phyloP scores from a whole-genome alignment of 2,888 invertebrate genomes.

The Unio delphinus region DNA sequence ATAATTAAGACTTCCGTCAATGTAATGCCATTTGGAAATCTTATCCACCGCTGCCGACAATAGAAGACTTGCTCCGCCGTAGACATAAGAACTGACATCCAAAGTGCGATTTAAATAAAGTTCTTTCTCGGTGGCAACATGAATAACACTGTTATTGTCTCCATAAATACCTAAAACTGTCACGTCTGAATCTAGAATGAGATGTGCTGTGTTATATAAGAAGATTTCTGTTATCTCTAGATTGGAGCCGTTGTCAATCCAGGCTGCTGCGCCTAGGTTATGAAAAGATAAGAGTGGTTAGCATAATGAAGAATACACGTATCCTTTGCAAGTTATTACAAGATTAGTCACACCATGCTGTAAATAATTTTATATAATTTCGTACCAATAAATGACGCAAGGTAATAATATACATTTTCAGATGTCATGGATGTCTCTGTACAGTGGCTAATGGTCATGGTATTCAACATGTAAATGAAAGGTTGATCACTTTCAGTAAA shows the following conservation, averaged over 20 bases:
- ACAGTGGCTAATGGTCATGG: too few species aligned
- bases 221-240: slow-evolving; percentile 6
- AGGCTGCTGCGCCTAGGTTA: slow-evolving; percentile 37
- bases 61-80: slow-evolving; percentile 19
- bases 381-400: too few species aligned
- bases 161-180: too few species aligned
- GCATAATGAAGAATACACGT: too few species aligned
- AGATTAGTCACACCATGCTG: too few species aligned
- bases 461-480: too few species aligned
- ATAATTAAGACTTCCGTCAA: slow-evolving; percentile 15
- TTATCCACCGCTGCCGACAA: slow-evolving; percentile 15
- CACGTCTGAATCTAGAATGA: slow-evolving; percentile 3
- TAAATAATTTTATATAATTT: too few species aligned
- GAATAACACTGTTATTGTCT: neutral
- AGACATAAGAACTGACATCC: slow-evolving; percentile 3
- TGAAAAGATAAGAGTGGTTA: too few species aligned
- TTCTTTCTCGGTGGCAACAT: neutral
- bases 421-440: too few species aligned
- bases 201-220: slow-evolving; percentile 10
- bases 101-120: slow-evolving; percentile 4
- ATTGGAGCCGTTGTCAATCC: slow-evolving; percentile 17
- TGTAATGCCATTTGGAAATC: slow-evolving; percentile 17
- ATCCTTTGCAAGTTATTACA: too few species aligned
- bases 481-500: too few species aligned
- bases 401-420: too few species aligned